A percentile compares a stretch with the other conserved stretches of the same genome.
These are phyloP conservation scores for Paracyclopina nana DNA, from an alignment of 1,140 invertebrate species.

Conservation along the genomic window DNA sequence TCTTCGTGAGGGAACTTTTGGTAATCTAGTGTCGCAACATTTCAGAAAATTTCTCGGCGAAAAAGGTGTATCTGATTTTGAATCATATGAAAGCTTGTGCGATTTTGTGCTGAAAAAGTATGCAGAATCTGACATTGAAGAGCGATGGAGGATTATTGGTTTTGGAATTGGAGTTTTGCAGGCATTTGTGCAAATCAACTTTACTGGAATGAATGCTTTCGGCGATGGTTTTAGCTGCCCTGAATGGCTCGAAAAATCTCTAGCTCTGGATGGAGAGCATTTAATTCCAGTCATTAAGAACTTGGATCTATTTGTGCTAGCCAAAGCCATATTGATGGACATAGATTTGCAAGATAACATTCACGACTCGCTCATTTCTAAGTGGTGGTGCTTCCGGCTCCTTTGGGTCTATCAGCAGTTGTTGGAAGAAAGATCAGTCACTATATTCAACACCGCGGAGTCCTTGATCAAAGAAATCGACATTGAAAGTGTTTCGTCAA, in stretches of 20 bases:
- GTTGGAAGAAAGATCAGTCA: neutral
- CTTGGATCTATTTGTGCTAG: neutral
- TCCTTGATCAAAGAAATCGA: neutral
- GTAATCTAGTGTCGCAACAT: too few relatives aligned
- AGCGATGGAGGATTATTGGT: too few relatives aligned
- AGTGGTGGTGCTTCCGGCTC: neutral
- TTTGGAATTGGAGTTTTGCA: too few relatives aligned
- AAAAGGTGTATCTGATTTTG: too few relatives aligned
- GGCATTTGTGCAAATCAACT: too few relatives aligned
- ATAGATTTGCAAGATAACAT: neutral
- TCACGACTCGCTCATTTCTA: neutral
- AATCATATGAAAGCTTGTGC: too few relatives aligned
- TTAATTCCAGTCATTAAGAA: neutral
- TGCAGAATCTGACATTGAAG: too few relatives aligned
- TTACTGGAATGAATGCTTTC: too few relatives aligned
- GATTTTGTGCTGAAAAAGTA: too few relatives aligned
- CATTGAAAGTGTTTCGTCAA: neutral
- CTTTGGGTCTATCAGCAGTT: neutral
- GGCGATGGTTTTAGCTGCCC: neutral
- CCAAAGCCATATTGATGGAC: neutral
- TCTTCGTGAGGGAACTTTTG: too few relatives aligned
- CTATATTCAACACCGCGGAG: neutral
- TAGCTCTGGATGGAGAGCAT: slow-evolving; percentile 3
- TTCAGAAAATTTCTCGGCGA: too few relatives aligned
- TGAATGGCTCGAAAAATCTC: neutral